phyloP scores from a whole-genome alignment of 2,797 vertebrate genomes.

The Hyperoplus immaculatus region DNA sequence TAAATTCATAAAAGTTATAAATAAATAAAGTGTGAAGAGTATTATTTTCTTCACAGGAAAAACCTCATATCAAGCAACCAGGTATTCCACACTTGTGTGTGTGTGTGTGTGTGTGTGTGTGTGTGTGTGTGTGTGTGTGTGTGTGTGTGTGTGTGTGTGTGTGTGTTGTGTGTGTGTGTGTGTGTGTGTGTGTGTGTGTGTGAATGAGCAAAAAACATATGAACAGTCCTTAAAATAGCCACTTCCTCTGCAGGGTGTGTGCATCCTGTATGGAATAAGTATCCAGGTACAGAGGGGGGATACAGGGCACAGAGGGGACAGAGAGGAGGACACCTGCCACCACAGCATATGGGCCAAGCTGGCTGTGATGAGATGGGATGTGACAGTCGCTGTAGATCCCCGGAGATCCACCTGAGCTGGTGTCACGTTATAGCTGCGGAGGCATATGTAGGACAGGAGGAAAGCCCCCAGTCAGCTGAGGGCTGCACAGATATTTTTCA shows the following conservation, averaged over 20 bases:
- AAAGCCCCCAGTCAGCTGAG: slow-evolving; percentile 30
- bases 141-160: too few species aligned
- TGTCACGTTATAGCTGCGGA: slow-evolving; percentile 54
- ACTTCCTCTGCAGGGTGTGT: slow-evolving; percentile 20
- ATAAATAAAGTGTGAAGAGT: not conserved
- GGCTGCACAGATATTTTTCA: not conserved
- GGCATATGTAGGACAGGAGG: slow-evolving; percentile 53
- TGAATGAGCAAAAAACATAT: slow-evolving; percentile 27
- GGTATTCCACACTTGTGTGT: not conserved
- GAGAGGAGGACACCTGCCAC: slow-evolving; percentile 64
- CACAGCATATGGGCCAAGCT: slow-evolving; percentile 66
- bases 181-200: not conserved
- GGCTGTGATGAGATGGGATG: slow-evolving; percentile 67
- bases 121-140: not conserved
- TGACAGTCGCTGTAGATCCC: slow-evolving; percentile 63
- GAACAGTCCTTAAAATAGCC: slow-evolving; percentile 56
- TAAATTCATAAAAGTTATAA: not conserved
- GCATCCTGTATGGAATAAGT: slow-evolving; percentile 40
- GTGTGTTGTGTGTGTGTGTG: too few species aligned
- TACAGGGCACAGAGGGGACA: slow-evolving; percentile 44
- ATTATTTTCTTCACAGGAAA: not conserved
- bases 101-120: not conserved
- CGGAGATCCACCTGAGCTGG: slow-evolving; percentile 58
- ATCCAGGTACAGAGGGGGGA: slow-evolving; percentile 37
- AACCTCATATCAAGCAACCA: not conserved